phyloP scores from a whole-genome alignment of 2,113 vertebrate genomes.

The Chaetops frenatus region DNA sequence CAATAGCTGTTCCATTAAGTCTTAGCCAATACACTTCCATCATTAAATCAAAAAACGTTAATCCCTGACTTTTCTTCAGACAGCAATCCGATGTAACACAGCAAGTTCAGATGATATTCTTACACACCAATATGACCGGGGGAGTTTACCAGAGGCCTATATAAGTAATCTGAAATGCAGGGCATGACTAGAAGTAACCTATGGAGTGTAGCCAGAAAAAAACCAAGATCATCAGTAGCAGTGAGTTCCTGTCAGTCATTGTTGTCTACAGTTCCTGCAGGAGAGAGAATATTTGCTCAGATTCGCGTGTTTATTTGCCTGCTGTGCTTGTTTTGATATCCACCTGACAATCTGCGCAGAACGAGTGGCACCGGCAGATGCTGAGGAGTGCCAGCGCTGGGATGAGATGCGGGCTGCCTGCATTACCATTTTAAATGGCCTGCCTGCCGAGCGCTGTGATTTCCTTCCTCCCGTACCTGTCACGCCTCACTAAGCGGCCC shows the following conservation, averaged over 20 bases:
- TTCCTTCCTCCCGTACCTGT: background rate
- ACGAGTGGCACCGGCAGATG: slow-evolving; percentile 27
- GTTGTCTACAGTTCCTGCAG: background rate
- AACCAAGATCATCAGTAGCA: background rate
- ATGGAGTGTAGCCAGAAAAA: background rate
- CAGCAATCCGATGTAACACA: background rate
- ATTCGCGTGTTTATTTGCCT: slow-evolving; percentile 52
- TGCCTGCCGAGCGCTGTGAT: background rate
- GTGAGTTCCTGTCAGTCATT: background rate
- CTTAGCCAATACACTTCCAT: background rate
- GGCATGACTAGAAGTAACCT: background rate
- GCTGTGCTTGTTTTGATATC: slow-evolving; percentile 54
- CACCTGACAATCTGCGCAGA: slow-evolving; percentile 7
- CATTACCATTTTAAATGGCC: slow-evolving; percentile 57
- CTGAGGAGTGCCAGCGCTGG: background rate
- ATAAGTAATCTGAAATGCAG: background rate
- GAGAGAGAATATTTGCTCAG: slow-evolving; percentile 3
- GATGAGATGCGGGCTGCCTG: slow-evolving; percentile 8
- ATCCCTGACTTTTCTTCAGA: background rate
- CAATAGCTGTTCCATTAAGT: background rate
- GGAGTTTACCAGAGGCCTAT: background rate
- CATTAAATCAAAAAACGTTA: background rate
- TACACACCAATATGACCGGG: background rate
- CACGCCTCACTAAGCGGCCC: slow-evolving; percentile 14
- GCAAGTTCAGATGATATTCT: background rate